phyloP scores from a whole-genome alignment of 2,113 vertebrate species.

The Xiphophorus couchianus region DNA sequence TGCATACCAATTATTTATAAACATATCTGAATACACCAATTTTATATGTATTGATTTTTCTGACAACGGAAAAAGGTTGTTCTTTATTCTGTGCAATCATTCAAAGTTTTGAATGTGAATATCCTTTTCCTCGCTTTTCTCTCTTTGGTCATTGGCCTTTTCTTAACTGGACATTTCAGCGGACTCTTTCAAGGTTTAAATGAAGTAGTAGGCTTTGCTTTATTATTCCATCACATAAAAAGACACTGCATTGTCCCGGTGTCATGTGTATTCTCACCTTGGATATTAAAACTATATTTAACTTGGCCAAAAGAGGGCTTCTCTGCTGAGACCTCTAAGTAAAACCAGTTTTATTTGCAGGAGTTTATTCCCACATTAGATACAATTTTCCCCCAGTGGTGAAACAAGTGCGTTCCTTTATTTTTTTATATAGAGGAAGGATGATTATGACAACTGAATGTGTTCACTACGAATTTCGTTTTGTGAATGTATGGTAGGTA shows the following conservation, averaged over 20 bases:
- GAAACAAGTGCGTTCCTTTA: neutral
- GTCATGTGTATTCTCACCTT: conserved; percentile 19
- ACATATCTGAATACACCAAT: neutral
- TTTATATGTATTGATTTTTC: no score
- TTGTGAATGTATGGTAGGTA: conserved; percentile 15
- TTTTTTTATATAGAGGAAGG: conserved; percentile 1
- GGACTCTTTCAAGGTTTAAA: no score
- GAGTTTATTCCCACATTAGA: neutral
- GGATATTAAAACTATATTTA: conserved; percentile 51
- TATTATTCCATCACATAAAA: conserved; percentile 52
- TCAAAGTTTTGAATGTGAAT: neutral
- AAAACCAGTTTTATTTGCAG: neutral
- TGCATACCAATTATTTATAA: neutral
- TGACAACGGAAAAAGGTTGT: no score
- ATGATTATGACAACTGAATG: neutral
- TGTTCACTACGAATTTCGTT: conserved; percentile 1
- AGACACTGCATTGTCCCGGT: conserved; percentile 36
- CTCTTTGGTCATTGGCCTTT: no score
- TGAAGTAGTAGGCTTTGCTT: neutral
- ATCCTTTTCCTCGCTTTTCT: neutral
- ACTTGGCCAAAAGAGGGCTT: conserved; percentile 40
- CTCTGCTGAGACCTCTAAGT: conserved; percentile 40
- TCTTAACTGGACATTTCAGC: no score
- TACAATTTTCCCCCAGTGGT: neutral
- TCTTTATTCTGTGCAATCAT: no score